Evolutionary conservation across 2,797 vertebrate genomes (phyloP), one percentile per base, ranked within the genome.

Genomic region (Cryptoblepharus egeriae): DNA sequence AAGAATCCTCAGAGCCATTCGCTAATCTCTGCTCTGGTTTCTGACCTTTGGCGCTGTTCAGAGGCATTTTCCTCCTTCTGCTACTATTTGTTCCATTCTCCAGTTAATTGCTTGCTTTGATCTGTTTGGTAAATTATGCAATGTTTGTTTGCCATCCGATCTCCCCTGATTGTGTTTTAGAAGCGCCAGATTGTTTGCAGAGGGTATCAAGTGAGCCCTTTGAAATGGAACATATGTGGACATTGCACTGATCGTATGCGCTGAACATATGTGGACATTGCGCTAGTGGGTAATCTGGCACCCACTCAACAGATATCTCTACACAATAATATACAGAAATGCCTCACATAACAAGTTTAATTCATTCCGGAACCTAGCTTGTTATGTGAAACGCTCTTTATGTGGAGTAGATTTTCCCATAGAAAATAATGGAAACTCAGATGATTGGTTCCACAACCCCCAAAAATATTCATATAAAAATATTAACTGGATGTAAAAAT

Each of bases 121-220:
- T 83, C 81, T 83, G 85, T 90, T 86, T 81, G 84, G 85, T 78
- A 80, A 89, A 58, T 92, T 90, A 63, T 1, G 61, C 87, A 86
- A 86, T 81, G 84, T 91, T 91, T 90, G 88, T 63, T n/a, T 81
- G 81, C 63, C 55, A 60, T 81, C 84, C 83, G 82, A 93, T 92
- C 79, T n/a, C 57, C 67, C 52, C 80, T 0, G 89, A 91, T 87
- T 83, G 85, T 92, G 78, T 80, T 85, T 6, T 79, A 88, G 91
- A 90, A 91, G 92, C 85, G 49, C 70, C 61, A 60, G 89, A 80
- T 80, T 83, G 89, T 88, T 83, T 77, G 64, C 32, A n/a, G 76
- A 28, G 58, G 71, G 80, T 78, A 79, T 52, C 89, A 83, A 75
- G 79, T 0, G 57, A 90, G 65, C 57, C 4, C 16, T 80, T 75